phyloP scores from a whole-genome alignment of 2,113 vertebrate genomes.

The Upupa epops region DNA sequence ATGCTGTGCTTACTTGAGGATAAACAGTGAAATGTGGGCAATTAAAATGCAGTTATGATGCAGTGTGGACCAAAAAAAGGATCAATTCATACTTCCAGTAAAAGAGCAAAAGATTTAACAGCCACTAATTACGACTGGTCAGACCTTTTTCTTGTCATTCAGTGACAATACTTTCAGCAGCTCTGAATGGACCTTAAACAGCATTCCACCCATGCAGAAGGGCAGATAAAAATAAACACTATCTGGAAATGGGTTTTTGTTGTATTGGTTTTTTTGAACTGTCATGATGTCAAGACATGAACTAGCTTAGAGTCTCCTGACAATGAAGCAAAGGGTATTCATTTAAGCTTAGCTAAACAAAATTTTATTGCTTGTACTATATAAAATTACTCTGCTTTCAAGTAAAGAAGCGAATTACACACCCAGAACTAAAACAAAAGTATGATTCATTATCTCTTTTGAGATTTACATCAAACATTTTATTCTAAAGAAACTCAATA shows the following conservation, averaged over 20 bases:
- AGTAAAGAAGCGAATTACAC: not conserved
- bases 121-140: not conserved
- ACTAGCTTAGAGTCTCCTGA: slow-evolving; percentile 9
- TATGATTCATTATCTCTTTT: not conserved
- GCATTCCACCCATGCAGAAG: not conserved
- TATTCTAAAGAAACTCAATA: not conserved
- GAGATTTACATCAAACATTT: not conserved
- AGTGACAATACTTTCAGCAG: not conserved
- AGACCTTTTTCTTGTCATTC: not conserved
- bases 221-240: not conserved
- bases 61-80: not conserved
- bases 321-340: slow-evolving; percentile 8
- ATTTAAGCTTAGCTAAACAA: slow-evolving; percentile 15
- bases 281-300: not conserved
- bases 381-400: not conserved
- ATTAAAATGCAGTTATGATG: not conserved
- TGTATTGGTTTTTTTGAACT: not conserved
- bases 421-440: not conserved
- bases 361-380: not conserved
- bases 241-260: not conserved
- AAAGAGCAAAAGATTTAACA: not conserved
- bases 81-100: not conserved
- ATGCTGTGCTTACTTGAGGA: not conserved
- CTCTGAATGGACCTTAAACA: not conserved
- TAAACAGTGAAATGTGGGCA: not conserved